These are phyloP conservation scores for Protobothrops mucrosquamatus DNA, from an alignment of 2,113 vertebrate species.

Conservation along the genomic window DNA sequence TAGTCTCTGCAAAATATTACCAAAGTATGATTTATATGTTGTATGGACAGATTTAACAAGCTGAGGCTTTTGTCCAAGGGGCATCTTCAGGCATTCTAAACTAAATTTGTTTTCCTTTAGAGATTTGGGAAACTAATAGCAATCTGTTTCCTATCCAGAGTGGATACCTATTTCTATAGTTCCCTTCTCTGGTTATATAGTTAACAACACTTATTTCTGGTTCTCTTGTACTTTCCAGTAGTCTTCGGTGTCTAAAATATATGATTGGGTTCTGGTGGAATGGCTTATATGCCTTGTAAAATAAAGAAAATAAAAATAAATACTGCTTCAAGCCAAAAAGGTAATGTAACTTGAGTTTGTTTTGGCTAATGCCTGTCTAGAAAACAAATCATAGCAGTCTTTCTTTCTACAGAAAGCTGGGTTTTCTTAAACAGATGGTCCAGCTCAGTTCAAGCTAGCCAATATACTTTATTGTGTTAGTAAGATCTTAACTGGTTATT, in stretches of 20 bases:
- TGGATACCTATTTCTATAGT: not conserved
- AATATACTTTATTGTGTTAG: not conserved
- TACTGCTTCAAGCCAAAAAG: not conserved
- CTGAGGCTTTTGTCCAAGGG: constrained; percentile 35
- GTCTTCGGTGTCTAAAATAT: not conserved
- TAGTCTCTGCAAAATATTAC: constrained; percentile 1
- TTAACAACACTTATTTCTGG: not conserved
- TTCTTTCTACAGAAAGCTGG: not conserved
- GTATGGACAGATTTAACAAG: constrained; percentile 37
- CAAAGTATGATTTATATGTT: constrained; percentile 18
- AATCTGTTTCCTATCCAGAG: not conserved
- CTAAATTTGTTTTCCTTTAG: not conserved
- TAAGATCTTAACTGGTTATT: not conserved
- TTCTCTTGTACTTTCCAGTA: not conserved
- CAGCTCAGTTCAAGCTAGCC: not conserved
- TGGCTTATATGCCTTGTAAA: not conserved
- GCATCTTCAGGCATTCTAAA: not conserved
- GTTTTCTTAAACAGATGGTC: fast-evolving
- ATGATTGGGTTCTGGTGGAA: not conserved
- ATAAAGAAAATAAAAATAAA: not conserved
- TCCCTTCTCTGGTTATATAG: not conserved
- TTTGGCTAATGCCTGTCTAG: not conserved
- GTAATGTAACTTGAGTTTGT: fast-evolving
- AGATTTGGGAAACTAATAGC: not conserved
- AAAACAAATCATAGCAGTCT: not conserved